Base-by-base conservation (phyloP, 1,140 invertebrate genomes). In the Megathymus violae region DNA sequence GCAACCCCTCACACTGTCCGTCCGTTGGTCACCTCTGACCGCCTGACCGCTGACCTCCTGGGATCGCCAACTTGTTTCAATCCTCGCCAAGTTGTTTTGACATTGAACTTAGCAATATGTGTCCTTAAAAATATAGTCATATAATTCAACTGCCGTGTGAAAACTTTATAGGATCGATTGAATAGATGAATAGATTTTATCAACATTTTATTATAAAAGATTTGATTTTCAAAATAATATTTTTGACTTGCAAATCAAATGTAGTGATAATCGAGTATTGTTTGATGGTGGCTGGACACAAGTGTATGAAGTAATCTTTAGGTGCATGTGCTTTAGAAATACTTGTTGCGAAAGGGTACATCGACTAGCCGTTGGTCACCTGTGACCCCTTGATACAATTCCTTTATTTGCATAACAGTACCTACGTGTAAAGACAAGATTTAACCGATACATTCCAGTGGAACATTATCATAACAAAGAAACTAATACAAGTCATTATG, bases 11-110 rank as follows among this genome's bases (percentile, higher is more conserved):
- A 50, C 31, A 51, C 11, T 54, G 72, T 61, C 64, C 64, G 66
- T 64, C 82, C 86, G 86, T 89, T 89, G 82, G 78, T 80, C 86
- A 89, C 82, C 86, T 77, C 69, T 87, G 84, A 80, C 81, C 84
- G 66, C 5, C 54, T 81, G 81, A 77, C 77, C 78, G 70, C 63
- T 78, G 86, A 89, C 84, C 82, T 82, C 78, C 67, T 85, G 81
- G 75, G 80, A 89, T 69, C 64, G 50, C 67, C 72, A 82, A 80
- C 80, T 82, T 76, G 80, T 78, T 74, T 64, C 60, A 43, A 54
- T 70, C 56, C 46, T 66, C 50, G 63, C 74, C 62, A 78, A 73
- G 63, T 80, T 65, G 40, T 50, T 70, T 41, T 78, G 85, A 77
- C 85, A 84, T 88, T 89, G 85, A 89, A 86, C 76, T 82, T 83